Base-by-base conservation (phyloP, 1,140 invertebrate genomes). In the Phthorimaea operculella region DNA sequence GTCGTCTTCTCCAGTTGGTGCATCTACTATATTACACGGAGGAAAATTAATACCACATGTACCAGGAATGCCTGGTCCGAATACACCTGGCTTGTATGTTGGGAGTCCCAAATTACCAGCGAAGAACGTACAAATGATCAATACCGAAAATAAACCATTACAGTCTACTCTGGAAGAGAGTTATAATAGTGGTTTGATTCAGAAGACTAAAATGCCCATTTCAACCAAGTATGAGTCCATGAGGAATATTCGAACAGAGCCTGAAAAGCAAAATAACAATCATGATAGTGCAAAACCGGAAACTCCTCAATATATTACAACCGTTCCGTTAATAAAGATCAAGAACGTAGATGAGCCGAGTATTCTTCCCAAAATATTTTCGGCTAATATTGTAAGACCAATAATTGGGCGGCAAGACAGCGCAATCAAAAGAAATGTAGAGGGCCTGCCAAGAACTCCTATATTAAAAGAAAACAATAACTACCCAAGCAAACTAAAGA, bases 1-100 rank as follows among this genome's bases (percentile, higher is more conserved):
- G 16, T 74, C 76, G 16, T 63, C 75, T n/a, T 86, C 81, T 42
- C 83, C 86, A 17, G 80, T 74, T 63, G 84, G 80, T 15, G 74
- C 83, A 34, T 71, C 85, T 9, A 92, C 90, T 11, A 90, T 90
- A 62, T 70, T 90, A 28, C 89, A 90, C 55, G 87, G 89, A 18
- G 92, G 90, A n/a, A 92, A 92, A 72, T 77, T 91, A 8, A 92
- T 94, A 64, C 92, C 92, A 4, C 91, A 93, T 76, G 93, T 95
- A 5, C 94, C 93, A 2, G 94, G 94, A 10, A 96, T 96, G 75
- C 94, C 94, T 0, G 94, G 94, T 34, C 94, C 94, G 1, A 90
- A 91, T 59, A 90, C 87, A 11, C 72, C 83, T 55, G 83, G 85
- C 42, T 72, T 86, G 8, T 86, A 80, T 61, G 58, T 86, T 51